Percentiles rank a stretch among this genome's conserved stretches.
These are phyloP conservation scores for Pristionchus fissidentatus DNA, from an alignment of 2,888 invertebrate species.

Conservation along the genomic window DNA sequence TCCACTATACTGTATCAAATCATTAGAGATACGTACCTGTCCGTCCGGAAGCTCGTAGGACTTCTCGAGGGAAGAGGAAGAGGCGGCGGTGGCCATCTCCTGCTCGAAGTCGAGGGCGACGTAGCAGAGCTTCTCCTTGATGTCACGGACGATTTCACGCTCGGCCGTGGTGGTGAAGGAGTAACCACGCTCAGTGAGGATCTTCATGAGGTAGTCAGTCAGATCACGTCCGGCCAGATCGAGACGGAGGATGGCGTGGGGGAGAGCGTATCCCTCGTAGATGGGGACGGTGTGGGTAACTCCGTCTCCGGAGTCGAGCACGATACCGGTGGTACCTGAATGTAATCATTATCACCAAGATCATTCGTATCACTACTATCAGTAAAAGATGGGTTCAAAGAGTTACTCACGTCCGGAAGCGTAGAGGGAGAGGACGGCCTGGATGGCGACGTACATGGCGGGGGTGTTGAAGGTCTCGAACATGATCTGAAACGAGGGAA, in stretches of 20 bases:
- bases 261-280: slow-evolving; percentile 84
- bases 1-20: background rate
- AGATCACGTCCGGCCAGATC: slow-evolving; percentile 79
- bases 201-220: slow-evolving; percentile 80
- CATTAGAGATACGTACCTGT: slow-evolving; percentile 82
- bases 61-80: slow-evolving; percentile 91
- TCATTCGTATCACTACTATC: no score
- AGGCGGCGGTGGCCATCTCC: slow-evolving; percentile 91
- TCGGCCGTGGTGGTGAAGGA: slow-evolving; percentile 76
- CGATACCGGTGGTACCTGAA: slow-evolving; percentile 78
- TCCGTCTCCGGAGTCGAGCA: slow-evolving; percentile 92
- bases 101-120: slow-evolving; percentile 99
- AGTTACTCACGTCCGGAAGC: slow-evolving; percentile 84
- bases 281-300: slow-evolving; percentile 86
- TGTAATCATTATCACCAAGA: no score
- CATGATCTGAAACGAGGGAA: slow-evolving; percentile 82
- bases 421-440: slow-evolving; percentile 91
- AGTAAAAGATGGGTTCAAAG: no score
- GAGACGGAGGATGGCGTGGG: slow-evolving; percentile 77
- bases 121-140: slow-evolving; percentile 94
- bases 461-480: slow-evolving; percentile 86
- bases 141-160: slow-evolving; percentile 93
- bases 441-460: slow-evolving; percentile 88
- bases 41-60: slow-evolving; percentile 90
- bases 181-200: slow-evolving; percentile 78